Percentiles rank a stretch among this genome's conserved stretches.
Conservation (phyloP, 2,113 vertebrate species). For the Laticauda laticaudata region DNA sequence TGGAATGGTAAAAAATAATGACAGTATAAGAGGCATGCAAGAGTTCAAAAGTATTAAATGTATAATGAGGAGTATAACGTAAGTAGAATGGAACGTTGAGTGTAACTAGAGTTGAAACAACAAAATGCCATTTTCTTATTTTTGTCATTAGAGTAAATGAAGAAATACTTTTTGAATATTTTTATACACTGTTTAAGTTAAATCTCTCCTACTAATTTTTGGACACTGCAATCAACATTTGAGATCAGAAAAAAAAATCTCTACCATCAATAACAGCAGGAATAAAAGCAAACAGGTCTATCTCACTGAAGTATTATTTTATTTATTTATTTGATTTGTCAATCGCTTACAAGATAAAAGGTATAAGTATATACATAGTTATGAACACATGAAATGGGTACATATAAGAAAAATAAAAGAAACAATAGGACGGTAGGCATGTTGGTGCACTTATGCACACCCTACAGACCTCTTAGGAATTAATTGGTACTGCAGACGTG, state of each 20-base stretch:
- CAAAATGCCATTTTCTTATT: background rate
- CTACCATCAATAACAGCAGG: background rate
- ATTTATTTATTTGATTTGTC: too few relatives aligned
- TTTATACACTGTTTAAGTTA: constrained; percentile 21
- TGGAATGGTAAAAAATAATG: background rate
- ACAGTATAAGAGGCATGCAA: background rate
- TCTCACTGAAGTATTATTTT: background rate
- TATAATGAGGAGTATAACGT: background rate
- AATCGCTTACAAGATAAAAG: too few relatives aligned
- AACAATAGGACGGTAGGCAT: too few relatives aligned
- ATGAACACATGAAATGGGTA: too few relatives aligned
- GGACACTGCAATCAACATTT: constrained; percentile 7
- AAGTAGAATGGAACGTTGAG: background rate
- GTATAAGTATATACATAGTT: too few relatives aligned
- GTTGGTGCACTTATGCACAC: too few relatives aligned
- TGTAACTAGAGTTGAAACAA: background rate
- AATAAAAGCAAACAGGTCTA: background rate
- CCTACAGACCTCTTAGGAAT: too few relatives aligned
- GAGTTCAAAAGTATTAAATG: background rate
- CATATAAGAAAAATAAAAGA: too few relatives aligned
- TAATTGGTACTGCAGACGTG: background rate
- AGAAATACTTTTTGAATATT: background rate
- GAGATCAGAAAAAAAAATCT: constrained; percentile 5
- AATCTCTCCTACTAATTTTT: constrained; percentile 3
- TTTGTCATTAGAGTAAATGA: background rate